These are phyloP conservation scores for Hemicordylus capensis DNA, from an alignment of 2,113 vertebrate genomes.

Conservation along the genomic window DNA sequence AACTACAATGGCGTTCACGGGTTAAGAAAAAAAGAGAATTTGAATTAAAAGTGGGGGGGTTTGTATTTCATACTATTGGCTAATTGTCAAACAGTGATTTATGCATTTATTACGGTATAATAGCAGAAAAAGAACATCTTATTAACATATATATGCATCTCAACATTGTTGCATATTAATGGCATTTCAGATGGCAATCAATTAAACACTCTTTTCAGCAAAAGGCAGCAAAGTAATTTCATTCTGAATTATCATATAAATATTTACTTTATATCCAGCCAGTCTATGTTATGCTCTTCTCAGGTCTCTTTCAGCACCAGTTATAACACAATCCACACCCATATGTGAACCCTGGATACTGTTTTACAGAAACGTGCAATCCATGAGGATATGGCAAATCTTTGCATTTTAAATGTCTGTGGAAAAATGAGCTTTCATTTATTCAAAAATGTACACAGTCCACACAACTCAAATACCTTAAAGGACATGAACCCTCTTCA, in stretches of 20 bases:
- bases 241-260: constrained; percentile 4
- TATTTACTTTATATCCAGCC: background rate
- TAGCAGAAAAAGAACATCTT: background rate
- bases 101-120: background rate
- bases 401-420: background rate
- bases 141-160: background rate
- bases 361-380: background rate
- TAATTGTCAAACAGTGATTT: background rate
- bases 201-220: background rate
- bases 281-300: background rate
- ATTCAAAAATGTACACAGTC: background rate
- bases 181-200: background rate
- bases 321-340: background rate
- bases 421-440: background rate
- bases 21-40: background rate
- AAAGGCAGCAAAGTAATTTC: background rate
- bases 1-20: background rate
- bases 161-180: background rate
- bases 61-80: background rate
- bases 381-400: background rate
- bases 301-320: background rate
- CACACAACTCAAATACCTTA: background rate
- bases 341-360: background rate
- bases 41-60: background rate
- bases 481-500: background rate